Percentiles rank a stretch among this genome's conserved stretches.
Conservation (phyloP, 2,888 invertebrate species). For the Heteromurus nitidus region DNA sequence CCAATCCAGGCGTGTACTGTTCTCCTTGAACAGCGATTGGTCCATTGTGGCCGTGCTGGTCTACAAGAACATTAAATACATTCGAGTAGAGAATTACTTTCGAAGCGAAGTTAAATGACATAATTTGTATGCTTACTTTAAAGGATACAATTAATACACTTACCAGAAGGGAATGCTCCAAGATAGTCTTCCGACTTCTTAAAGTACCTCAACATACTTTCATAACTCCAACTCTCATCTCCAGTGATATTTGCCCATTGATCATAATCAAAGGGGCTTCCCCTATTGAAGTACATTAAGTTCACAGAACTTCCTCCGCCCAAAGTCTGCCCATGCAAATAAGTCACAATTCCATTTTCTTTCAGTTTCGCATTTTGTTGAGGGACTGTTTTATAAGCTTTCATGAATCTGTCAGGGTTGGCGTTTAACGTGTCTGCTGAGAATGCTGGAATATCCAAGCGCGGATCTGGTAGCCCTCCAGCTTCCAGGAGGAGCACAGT, state of each 20-base stretch:
- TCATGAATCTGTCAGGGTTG: not conserved
- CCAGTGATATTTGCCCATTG: slow-evolving; percentile 47
- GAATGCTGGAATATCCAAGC: not conserved
- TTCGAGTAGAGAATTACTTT: too few relatives aligned
- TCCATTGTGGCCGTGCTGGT: slow-evolving; percentile 13
- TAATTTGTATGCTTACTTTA: too few relatives aligned
- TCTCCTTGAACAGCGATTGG: not conserved
- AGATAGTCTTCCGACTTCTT: slow-evolving; percentile 50
- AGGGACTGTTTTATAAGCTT: not conserved
- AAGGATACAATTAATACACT: too few relatives aligned
- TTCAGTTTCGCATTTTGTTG: not conserved
- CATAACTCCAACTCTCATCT: slow-evolving; percentile 56
- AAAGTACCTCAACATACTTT: slow-evolving; percentile 48
- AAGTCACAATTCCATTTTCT: not conserved
- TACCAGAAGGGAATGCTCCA: too few relatives aligned
- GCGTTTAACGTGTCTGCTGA: not conserved
- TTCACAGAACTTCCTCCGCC: slow-evolving; percentile 30
- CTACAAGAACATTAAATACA: not conserved
- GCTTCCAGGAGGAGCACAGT: slow-evolving; percentile 25
- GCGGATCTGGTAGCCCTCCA: not conserved
- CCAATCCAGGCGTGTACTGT: slow-evolving; percentile 16
- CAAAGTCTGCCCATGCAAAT: not conserved
- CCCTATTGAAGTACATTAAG: slow-evolving; percentile 42
- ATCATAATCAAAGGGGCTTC: slow-evolving; percentile 52
- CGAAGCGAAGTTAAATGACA: too few relatives aligned